Base-by-base conservation (phyloP, 2,113 vertebrate species). In the Pterophyllum scalare region DNA sequence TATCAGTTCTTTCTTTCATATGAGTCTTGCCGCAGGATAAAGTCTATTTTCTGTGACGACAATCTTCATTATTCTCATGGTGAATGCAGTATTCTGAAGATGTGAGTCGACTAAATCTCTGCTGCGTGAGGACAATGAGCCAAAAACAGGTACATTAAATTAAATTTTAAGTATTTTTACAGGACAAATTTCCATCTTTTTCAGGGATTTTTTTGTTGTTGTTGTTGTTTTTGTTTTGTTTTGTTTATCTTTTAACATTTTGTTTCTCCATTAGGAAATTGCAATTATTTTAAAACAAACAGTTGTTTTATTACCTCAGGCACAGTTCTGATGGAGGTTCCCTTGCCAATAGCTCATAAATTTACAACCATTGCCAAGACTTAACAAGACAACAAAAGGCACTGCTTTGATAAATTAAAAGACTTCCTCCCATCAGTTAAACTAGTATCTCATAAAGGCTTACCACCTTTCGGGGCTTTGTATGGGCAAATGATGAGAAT, bases 391-490 rank as follows among this genome's bases (percentile, higher is more conserved):
- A 54, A 79, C 19, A 76, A 33, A 35, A 75, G 38, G 20, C 52
- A 15, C 28, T n/a, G n/a, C 46, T 65, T 65, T 58, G 35, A 81
- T 26, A 33, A n/a, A 57, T 80, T 80, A 78, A 64, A 79, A 10
- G 24, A 22, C 19, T 40, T 74, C 20, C 24, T 38, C 14, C 14
- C 62, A 74, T 85, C 35, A 70, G 38, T 54, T 72, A 67, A 79
- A 82, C 40, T 43, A 13, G 59, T 31, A 22, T 57, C 12, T 64
- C 28, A 15, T 15, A 52, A 77, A 78, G n/a, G 11, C 35, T 49
- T 54, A 22, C 17, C 67, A 64, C 43, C 59, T 58, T 75, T 56
- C 43, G 70, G 14, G 76, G 40, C 52, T 83, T 26, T 86, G 59
- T 56, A 31, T 40, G 7, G 14, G 3, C 2, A 57, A 82, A 85